Evolutionary conservation across 1,140 invertebrate species (phyloP), one percentile per base, ranked within the genome.

Genomic region (Whitmania pigra): DNA sequence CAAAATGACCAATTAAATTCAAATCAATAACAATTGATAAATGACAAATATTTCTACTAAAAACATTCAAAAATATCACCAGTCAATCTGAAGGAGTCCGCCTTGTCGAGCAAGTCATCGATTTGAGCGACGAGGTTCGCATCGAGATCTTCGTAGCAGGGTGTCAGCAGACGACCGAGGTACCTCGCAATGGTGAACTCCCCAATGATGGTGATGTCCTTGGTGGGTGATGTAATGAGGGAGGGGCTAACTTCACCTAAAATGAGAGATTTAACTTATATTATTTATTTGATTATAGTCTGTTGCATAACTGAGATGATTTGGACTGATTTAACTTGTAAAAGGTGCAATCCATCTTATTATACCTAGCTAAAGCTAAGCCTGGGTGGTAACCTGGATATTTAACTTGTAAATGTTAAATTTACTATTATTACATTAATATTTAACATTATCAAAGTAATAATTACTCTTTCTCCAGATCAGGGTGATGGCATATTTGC

Each of bases 391-490:
- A 36, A 36, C 31, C 6, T 36, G 31, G 31, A 36, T 36, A 6
- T n/a, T n/a, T n/a, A n/a, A n/a, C n/a, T n/a, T n/a, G n/a, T n/a
- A n/a, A n/a, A n/a, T n/a, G n/a, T n/a, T n/a, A n/a, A n/a, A n/a
- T n/a, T n/a, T n/a, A n/a, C n/a, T n/a, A n/a, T n/a, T n/a, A n/a
- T n/a, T n/a, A n/a, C n/a, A n/a, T n/a, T n/a, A n/a, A 49, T 15
- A 49, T 7, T 17, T 49, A 49, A 49, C 9, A 49, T 49, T 49
- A 49, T 49, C 43, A 49, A 49, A 49, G 43, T 5, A 49, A 49
- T 15, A 57, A 69, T 75, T 85, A 90, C 89, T 86, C 81, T 87
- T 81, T 85, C 89, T 90, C 87, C 89, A 91, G 78, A 92, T 89
- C 73, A 91, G 78, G 74, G 84, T 86, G 9, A 90, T 72, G 73